phyloP scores from a whole-genome alignment of 1,140 invertebrate genomes.

The Tachypleus tridentatus region DNA sequence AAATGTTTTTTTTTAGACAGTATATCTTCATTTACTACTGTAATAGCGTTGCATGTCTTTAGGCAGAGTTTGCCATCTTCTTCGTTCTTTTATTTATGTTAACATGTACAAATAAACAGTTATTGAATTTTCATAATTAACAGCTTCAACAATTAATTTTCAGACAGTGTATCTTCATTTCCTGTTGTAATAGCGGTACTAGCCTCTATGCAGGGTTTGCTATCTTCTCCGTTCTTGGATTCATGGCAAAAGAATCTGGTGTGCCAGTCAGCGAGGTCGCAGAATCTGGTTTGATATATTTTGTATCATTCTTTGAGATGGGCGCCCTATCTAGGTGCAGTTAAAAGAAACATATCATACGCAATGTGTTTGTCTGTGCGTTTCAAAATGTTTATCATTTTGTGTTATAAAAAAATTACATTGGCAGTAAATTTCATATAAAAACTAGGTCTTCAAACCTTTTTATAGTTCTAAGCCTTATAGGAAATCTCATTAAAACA shows the following conservation, averaged over 20 bases:
- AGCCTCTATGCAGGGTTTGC: conserved; percentile 37
- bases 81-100: conserved; percentile 38
- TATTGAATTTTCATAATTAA: too few relatives aligned
- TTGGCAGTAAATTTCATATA: too few relatives aligned
- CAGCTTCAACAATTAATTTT: conserved; percentile 2
- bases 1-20: conserved; percentile 28
- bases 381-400: too few relatives aligned
- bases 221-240: conserved; percentile 37
- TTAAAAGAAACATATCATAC: too few relatives aligned
- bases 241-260: conserved; percentile 35
- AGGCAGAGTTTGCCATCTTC: conserved; percentile 39
- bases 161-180: conserved; percentile 35
- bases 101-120: neutral
- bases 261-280: conserved; percentile 34
- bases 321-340: too few relatives aligned
- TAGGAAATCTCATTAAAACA: too few relatives aligned
- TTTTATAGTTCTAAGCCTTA: too few relatives aligned
- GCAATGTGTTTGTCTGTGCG: too few relatives aligned
- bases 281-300: conserved; percentile 18
- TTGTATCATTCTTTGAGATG: too few relatives aligned
- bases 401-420: too few relatives aligned
- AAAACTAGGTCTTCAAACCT: too few relatives aligned
- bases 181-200: conserved; percentile 33
- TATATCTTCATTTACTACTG: conserved; percentile 32
- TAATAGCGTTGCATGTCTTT: conserved; percentile 35